A percentile compares a stretch with the other conserved stretches of the same genome.
phyloP scores from a whole-genome alignment of 2,888 invertebrate species.

The Orthosia cruda region DNA sequence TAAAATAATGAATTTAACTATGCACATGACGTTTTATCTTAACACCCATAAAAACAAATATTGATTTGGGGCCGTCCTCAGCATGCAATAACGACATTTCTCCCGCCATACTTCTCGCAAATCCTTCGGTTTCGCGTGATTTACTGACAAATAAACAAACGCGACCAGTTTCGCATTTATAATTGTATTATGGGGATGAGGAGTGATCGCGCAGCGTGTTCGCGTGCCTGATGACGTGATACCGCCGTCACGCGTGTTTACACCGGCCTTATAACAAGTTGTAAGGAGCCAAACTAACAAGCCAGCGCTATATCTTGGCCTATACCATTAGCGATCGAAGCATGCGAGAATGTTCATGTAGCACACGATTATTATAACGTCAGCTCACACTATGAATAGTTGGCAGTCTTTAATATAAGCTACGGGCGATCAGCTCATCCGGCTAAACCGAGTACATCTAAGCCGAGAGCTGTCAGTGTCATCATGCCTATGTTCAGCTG shows the following conservation, averaged over 20 bases:
- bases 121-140: slow-evolving; percentile 76
- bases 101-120: slow-evolving; percentile 32
- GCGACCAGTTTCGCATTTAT: slow-evolving; percentile 77
- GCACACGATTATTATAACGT: slow-evolving; percentile 59
- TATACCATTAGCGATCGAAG: slow-evolving; percentile 72
- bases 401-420: neutral
- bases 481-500: no score
- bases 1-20: slow-evolving; percentile 1
- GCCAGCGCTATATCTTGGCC: slow-evolving; percentile 78
- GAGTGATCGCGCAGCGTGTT: slow-evolving; percentile 81
- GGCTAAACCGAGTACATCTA: no score
- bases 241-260: slow-evolving; percentile 89
- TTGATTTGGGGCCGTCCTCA: slow-evolving; percentile 34
- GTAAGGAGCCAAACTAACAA: slow-evolving; percentile 87
- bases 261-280: slow-evolving; percentile 87
- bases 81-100: slow-evolving; percentile 44
- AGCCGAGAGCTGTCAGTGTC: no score
- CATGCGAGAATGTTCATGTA: slow-evolving; percentile 80
- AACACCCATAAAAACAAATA: slow-evolving; percentile 42
- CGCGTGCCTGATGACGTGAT: slow-evolving; percentile 90
- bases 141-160: slow-evolving; percentile 77
- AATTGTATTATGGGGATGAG: slow-evolving; percentile 81
- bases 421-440: neutral
- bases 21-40: slow-evolving; percentile 18
- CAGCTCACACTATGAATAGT: slow-evolving; percentile 48